Evolutionary conservation across 35 echinoderm and acorn worm genomes (phyloP), one percentile per base, ranked within the genome.

Genomic region (Strongylocentrotus purpuratus): DNA sequence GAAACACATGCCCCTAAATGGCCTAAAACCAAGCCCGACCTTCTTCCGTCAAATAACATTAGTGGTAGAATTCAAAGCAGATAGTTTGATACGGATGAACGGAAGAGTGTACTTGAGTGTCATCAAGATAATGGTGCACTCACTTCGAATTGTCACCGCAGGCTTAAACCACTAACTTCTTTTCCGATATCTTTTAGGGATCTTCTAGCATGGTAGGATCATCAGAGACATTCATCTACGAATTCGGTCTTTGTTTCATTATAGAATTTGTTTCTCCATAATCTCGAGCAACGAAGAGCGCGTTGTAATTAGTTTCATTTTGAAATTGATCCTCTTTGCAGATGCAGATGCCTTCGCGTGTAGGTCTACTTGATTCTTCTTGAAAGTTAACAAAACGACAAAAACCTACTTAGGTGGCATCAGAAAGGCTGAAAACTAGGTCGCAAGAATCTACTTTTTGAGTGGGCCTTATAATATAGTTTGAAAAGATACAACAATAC

Each of bases 21-120:
- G 35, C 35, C 35, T 41, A 41, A 41, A 78, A 78, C 65, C 22
- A 78, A 78, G 20, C 25, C 50, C 25, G 65, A 25, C 65, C 65
- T 78, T 78, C 65, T 28, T 78, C 65, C 65, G 65, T 78, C 65
- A 78, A 28, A 78, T 4, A 78, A 78, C 22, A 78, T 78, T 78
- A 78, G 65, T 28, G 20, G 65, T 78, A 78, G 65, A 78, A 78
- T 78, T 78, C 65, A 78, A 78, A 78, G 65, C 20, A 78, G 28
- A 78, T 78, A 28, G 65, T 78, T 78, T 78, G 65, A 78, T 78
- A 78, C 6, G 28, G 65, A 78, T 78, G 65, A 78, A 28, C 65
- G 65, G 65, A 78, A 78, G 65, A 28, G 65, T 78, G 65, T 78
- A 78, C 65, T 55, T 78, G 65, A 78, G 65, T 78, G 65, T 78